These are phyloP conservation scores for Salvator merianae DNA, from an alignment of 2,113 vertebrate species.

Conservation along the genomic window DNA sequence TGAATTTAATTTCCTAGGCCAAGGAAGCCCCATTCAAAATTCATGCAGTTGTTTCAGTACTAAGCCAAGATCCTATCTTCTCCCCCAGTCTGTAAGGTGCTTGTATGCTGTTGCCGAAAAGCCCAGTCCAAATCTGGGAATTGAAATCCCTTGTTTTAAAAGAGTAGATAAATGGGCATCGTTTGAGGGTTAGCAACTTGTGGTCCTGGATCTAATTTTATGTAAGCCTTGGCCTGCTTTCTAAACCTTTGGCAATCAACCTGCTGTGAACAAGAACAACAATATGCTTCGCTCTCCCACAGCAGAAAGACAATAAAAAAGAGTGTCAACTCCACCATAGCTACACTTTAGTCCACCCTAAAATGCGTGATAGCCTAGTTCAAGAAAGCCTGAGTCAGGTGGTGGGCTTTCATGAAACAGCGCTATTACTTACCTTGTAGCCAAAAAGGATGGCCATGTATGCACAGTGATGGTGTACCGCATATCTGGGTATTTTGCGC, in stretches of 20 bases:
- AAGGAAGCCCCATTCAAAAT: slow-evolving; percentile 1
- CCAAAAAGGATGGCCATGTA: too few relatives aligned
- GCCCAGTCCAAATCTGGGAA: background rate
- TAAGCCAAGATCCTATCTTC: background rate
- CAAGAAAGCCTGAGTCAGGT: too few relatives aligned
- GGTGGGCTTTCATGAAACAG: too few relatives aligned
- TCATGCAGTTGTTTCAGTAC: slow-evolving; percentile 25
- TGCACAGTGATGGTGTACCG: too few relatives aligned
- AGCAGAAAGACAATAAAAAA: background rate
- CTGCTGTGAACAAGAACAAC: background rate
- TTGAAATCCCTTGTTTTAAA: background rate
- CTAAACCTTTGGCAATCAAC: background rate
- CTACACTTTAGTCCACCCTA: too few relatives aligned
- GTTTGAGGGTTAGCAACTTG: background rate
- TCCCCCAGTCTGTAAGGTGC: background rate
- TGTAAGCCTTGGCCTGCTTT: background rate
- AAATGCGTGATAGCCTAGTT: too few relatives aligned
- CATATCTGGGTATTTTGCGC: too few relatives aligned
- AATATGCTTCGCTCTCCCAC: background rate
- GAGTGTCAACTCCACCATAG: too few relatives aligned
- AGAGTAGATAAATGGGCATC: background rate
- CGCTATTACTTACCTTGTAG: too few relatives aligned
- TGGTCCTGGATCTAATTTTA: background rate
- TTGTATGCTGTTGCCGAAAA: background rate
- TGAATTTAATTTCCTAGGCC: slow-evolving; percentile 34